Conservation (phyloP, 2,888 invertebrate genomes). For the Eupithecia exiguata region DNA sequence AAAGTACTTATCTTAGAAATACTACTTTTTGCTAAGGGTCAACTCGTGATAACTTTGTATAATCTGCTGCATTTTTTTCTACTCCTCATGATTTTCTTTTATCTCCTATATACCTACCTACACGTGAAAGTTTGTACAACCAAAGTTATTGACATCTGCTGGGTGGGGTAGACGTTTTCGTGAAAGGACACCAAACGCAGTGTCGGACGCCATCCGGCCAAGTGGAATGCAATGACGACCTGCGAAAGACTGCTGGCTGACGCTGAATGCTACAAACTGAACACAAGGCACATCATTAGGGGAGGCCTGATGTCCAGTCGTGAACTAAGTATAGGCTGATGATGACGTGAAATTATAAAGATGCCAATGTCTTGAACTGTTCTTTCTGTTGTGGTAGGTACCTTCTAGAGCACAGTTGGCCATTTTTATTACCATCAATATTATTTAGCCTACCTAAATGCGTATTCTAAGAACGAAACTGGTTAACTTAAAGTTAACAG, state of each 20-base stretch:
- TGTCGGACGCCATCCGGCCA: not conserved
- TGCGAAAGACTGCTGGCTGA: too few relatives aligned
- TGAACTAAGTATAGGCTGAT: too few relatives aligned
- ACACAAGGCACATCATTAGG: too few relatives aligned
- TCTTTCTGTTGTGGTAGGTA: not conserved
- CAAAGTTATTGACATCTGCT: not conserved
- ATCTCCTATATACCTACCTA: not conserved
- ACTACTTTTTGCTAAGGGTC: conserved; percentile 28
- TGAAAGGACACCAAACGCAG: not conserved
- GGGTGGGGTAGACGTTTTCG: not conserved
- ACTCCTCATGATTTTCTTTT: not conserved
- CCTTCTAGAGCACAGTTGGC: too few relatives aligned
- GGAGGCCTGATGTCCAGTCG: too few relatives aligned
- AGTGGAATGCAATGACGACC: not conserved
- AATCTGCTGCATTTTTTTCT: conserved; percentile 21
- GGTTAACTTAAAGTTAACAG: too few relatives aligned
- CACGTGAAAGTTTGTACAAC: not conserved
- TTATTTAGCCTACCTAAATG: not conserved
- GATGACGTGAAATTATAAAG: not conserved
- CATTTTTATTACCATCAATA: not conserved
- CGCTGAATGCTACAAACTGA: not conserved
- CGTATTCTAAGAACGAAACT: not conserved
- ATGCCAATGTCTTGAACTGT: not conserved
- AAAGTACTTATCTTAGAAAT: conserved; percentile 19
- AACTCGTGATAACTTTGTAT: conserved; percentile 27